Conservation (phyloP, 2,113 vertebrate genomes). For the Callospermophilus lateralis region DNA sequence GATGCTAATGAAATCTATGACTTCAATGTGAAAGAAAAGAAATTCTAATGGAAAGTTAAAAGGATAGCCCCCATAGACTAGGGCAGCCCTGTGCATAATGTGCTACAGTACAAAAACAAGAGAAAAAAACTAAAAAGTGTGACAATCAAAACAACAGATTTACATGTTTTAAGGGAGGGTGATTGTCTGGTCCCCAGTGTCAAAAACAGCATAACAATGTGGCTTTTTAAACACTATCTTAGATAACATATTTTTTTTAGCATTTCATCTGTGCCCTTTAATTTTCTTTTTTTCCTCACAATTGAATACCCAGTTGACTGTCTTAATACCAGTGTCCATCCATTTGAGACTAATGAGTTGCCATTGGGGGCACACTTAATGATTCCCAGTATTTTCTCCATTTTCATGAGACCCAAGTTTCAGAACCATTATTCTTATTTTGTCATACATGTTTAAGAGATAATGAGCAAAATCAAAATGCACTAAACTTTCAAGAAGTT, state of each 20-base stretch:
- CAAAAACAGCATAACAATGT: not conserved
- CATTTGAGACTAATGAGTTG: conserved; percentile 9
- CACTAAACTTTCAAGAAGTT: not conserved
- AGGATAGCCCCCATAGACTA: not conserved
- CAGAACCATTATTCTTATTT: not conserved
- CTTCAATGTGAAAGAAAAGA: not conserved
- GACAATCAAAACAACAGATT: not conserved
- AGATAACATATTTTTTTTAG: not conserved
- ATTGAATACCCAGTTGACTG: conserved; percentile 7
- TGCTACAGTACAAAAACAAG: not conserved
- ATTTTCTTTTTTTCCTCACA: conserved; percentile 38
- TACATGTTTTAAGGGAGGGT: not conserved
- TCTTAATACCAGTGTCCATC: conserved; percentile 10
- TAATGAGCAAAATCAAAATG: not conserved
- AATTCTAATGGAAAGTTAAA: not conserved
- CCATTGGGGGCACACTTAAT: not conserved
- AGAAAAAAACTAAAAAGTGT: not conserved
- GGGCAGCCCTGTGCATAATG: not conserved
- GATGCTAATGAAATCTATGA: not conserved
- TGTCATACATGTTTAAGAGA: conserved; percentile 12
- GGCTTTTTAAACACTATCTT: not conserved
- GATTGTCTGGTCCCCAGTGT: not conserved
- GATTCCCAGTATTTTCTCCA: not conserved
- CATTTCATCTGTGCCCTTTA: not conserved
- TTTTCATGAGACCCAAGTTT: not conserved